Base-by-base conservation (phyloP, 2,888 invertebrate genomes). In the Patella depressa region DNA sequence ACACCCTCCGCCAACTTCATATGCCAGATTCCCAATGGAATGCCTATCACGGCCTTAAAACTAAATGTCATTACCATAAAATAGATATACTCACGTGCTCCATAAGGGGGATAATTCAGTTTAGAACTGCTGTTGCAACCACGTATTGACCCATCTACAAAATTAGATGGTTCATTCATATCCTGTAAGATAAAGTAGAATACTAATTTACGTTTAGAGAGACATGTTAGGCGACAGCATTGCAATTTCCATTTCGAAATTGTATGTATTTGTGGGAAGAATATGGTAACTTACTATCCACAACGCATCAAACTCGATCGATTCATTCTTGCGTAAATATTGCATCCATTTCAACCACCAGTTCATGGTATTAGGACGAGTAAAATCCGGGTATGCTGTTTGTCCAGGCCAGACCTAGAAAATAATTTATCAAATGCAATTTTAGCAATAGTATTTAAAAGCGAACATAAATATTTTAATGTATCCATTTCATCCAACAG, bases 301-400 rank as follows among this genome's bases (percentile, higher is more conserved):
- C 71, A 95, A 94, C 15, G 96, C 97, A 88, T 97, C 97, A 87
- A 94, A 96, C 3, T 93, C 55, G 0, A 87, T 69, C 3, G 72
- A 65, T 57, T 84, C 82, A 4, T 72, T 81, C 53, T 83, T 65
- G 11, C 81, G 94, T 88, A 95, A 93, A 17, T 93, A 90, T 2
- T 92, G 89, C 89, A 96, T 92, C 94, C 95, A 95, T 78, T 93
- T 93, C n/a, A 93, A 92, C 95, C 96, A 96, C 89, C 96, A 96
- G 12, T 93, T 92, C 0, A 94, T 93, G 0, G 94, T 93, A 76
- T 94, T 94, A 0, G 95, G 95, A 90, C 96, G 94, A 0, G 95
- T 95, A 90, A 96, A 96, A 91, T 97, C 96, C 0, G 96, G 96
- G 94, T 94, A 96, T n/a, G 82, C 85, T 2, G 86, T 81, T 19